Evolutionary conservation across 2,113 vertebrate genomes (phyloP).

Genomic region (Lanius collurio): DNA sequence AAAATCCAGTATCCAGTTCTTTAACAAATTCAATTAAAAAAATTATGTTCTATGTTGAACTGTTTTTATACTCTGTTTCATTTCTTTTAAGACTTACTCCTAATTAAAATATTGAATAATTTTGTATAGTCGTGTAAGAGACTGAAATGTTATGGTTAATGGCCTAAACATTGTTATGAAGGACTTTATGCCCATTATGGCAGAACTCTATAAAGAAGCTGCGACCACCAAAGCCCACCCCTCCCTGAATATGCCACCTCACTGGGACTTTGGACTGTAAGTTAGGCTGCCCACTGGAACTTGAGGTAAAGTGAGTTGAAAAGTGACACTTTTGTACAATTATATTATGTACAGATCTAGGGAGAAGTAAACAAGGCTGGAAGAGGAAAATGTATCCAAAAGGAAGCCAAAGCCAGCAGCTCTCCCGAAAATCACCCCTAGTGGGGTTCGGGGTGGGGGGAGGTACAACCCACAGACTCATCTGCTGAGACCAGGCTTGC

Average conservation of each 20-base stretch:
- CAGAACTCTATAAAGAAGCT: background rate
- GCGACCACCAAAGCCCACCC: fast-evolving
- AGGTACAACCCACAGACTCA: background rate
- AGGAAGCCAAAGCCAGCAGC: background rate
- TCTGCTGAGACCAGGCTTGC: background rate
- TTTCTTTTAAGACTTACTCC: background rate
- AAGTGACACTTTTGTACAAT: background rate
- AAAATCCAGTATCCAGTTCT: background rate
- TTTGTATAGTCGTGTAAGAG: background rate
- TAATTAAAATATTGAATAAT: background rate
- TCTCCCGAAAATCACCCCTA: background rate
- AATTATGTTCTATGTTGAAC: background rate
- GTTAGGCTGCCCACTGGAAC: background rate
- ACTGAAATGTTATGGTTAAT: background rate
- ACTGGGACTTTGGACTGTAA: background rate
- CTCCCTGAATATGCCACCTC: background rate
- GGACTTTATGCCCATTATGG: background rate
- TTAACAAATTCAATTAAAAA: background rate
- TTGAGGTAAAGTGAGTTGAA: background rate
- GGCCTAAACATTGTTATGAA: background rate
- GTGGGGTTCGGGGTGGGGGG: background rate
- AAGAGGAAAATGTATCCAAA: background rate
- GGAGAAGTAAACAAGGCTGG: background rate
- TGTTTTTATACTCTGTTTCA: background rate
- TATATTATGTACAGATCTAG: background rate